Base-by-base conservation (phyloP, 1,140 invertebrate genomes). In the Trialeurodes vaporariorum region DNA sequence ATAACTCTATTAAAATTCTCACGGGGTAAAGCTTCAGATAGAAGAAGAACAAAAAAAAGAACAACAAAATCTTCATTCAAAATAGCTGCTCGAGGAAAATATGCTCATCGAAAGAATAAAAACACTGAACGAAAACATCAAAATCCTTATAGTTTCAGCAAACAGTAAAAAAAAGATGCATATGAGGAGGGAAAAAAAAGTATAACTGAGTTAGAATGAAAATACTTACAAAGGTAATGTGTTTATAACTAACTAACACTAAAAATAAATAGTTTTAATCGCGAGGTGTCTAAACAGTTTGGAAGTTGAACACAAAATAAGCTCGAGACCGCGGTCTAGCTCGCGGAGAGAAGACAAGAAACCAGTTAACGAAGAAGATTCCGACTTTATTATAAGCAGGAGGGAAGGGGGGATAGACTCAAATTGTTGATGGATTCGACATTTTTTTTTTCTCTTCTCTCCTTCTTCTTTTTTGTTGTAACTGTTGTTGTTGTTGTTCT, bases 171-270 rank as follows among this genome's bases (percentile, higher is more conserved):
- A n/a, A n/a, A n/a, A n/a, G n/a, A n/a, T n/a, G n/a, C n/a, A n/a
- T n/a, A n/a, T n/a, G n/a, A n/a, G n/a, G n/a, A n/a, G n/a, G n/a
- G n/a, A n/a, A n/a, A n/a, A n/a, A n/a, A n/a, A n/a, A n/a, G n/a
- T n/a, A 49, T 49, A 49, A 49, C 34, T 49, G 34, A 9, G 34
- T 5, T 49, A n/a, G 34, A 49, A 49, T 49, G 34, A 17, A n/a
- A n/a, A 49, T 49, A 49, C 34, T 49, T 49, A 49, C 34, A 49
- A 49, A 49, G 34, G 34, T 49, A 49, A 49, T 49, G 34, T 49
- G 34, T 9, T 9, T 49, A 9, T 9, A 49, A 49, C 34, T 49
- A 49, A 49, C 34, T 49, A 49, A 49, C 34, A 49, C 34, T 49
- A 49, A 49, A 49, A 49, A 49, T 49, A 49, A 49, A 17, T 49